These are phyloP conservation scores for Brenthis ino DNA, from an alignment of 2,888 invertebrate genomes.

Conservation along the genomic window DNA sequence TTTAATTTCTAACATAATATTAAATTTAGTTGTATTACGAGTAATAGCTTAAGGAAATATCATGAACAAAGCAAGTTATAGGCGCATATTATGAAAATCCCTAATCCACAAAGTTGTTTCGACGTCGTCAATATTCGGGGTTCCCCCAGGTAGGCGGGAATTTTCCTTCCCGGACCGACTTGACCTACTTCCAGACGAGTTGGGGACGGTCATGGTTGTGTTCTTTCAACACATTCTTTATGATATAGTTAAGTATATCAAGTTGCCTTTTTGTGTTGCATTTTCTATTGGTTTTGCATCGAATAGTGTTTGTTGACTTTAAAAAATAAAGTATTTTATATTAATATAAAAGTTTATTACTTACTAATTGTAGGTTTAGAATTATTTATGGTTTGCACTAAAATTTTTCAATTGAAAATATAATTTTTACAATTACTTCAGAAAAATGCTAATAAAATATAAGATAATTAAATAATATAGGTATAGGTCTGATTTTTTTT, in stretches of 20 bases:
- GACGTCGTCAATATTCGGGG: conserved; percentile 28
- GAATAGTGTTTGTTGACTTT: neutral
- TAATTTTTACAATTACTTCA: too few relatives aligned
- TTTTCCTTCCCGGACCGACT: conserved; percentile 54
- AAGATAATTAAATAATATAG: too few relatives aligned
- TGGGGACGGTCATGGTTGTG: conserved; percentile 58
- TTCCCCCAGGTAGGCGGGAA: conserved; percentile 48
- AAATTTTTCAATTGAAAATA: too few relatives aligned
- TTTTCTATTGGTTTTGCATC: conserved; percentile 12
- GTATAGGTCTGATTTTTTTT: too few relatives aligned
- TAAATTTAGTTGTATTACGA: too few relatives aligned
- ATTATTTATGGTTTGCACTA: too few relatives aligned
- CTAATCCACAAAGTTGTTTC: conserved; percentile 21
- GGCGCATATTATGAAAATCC: conserved; percentile 11
- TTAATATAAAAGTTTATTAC: too few relatives aligned
- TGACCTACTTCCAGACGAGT: conserved; percentile 63
- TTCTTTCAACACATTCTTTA: conserved; percentile 43
- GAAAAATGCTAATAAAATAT: too few relatives aligned
- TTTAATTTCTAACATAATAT: too few relatives aligned
- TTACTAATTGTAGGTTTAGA: too few relatives aligned
- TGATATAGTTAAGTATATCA: conserved; percentile 13
- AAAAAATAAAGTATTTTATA: too few relatives aligned
- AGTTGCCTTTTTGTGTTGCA: conserved; percentile 1
- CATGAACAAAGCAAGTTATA: conserved; percentile 5
- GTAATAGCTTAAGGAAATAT: too few relatives aligned